A percentile compares a stretch with the other conserved stretches of the same genome.
Evolutionary conservation across 2,888 invertebrate species (phyloP).

Genomic region (Selenia dentaria): DNA sequence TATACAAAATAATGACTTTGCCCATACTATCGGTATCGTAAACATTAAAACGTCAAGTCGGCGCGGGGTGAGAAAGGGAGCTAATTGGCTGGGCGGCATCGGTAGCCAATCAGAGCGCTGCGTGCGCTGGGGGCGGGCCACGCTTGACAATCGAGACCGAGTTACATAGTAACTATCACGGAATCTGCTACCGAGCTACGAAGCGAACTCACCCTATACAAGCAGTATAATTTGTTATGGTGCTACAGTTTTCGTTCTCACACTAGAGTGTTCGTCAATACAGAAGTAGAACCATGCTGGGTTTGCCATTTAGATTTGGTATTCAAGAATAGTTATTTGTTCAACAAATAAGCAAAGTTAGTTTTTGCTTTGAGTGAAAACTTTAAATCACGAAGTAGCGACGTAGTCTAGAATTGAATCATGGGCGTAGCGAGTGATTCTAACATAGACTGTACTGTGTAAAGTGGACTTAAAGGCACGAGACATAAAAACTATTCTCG

Average conservation of each 20-base stretch:
- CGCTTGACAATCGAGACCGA: conserved; percentile 63
- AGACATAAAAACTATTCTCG: no score
- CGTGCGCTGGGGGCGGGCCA: conserved; percentile 64
- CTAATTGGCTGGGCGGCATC: conserved; percentile 75
- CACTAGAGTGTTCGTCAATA: background rate
- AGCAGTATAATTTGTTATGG: background rate
- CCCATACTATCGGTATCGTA: conserved; percentile 54
- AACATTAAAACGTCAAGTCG: conserved; percentile 81
- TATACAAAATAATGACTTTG: conserved; percentile 28
- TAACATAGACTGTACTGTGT: no score
- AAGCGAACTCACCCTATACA: conserved; percentile 67
- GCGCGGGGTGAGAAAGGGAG: conserved; percentile 59
- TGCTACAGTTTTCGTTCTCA: background rate
- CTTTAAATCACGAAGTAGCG: no score
- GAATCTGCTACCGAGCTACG: conserved; percentile 52
- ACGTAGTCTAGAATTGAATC: no score
- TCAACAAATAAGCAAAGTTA: no score
- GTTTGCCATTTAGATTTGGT: no score
- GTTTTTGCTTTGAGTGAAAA: no score
- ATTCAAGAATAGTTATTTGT: no score
- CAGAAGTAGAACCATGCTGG: no score
- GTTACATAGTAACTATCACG: conserved; percentile 44
- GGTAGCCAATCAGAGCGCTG: conserved; percentile 64
- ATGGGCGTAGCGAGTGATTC: no score
- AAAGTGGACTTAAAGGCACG: no score